Percentiles rank a stretch among this genome's conserved stretches.
These are phyloP conservation scores for Eremobia ochroleuca DNA, from an alignment of 2,888 invertebrate species.

Conservation along the genomic window DNA sequence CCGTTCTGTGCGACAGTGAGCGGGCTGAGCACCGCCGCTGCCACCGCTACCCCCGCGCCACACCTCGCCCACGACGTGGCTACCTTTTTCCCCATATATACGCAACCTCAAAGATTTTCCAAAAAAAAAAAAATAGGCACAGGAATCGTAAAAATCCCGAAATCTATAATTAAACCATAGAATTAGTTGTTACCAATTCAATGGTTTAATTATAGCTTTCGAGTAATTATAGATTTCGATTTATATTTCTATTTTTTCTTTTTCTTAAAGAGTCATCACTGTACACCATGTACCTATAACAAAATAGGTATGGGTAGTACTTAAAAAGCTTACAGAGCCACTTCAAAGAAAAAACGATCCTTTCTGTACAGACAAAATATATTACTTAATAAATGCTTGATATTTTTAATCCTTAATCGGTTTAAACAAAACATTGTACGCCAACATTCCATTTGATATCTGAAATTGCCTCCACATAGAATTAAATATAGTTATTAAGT, in stretches of 20 bases:
- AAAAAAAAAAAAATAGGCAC: conserved; percentile 22
- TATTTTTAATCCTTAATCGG: background rate
- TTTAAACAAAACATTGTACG: background rate
- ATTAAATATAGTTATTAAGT: conserved; percentile 5
- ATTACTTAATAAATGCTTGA: background rate
- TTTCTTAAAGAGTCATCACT: too few relatives aligned
- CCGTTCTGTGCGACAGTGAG: conserved; percentile 76
- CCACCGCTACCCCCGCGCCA: conserved; percentile 63
- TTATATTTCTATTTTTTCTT: too few relatives aligned
- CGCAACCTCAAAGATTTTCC: conserved; percentile 52
- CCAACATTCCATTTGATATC: background rate
- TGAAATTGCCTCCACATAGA: conserved; percentile 9
- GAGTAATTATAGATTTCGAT: too few relatives aligned
- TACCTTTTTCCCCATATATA: conserved; percentile 66
- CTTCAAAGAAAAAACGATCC: background rate
- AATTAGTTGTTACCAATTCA: too few relatives aligned
- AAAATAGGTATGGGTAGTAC: background rate
- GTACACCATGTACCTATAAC: background rate
- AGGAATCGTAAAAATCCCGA: background rate
- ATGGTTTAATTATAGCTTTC: too few relatives aligned
- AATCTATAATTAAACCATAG: background rate
- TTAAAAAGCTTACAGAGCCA: conserved; percentile 2
- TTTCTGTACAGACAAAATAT: background rate
- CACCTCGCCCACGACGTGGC: conserved; percentile 59
- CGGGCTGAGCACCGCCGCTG: conserved; percentile 50